These are phyloP conservation scores for Megalurothrips usitatus DNA, from an alignment of 2,888 invertebrate genomes.

Conservation along the genomic window DNA sequence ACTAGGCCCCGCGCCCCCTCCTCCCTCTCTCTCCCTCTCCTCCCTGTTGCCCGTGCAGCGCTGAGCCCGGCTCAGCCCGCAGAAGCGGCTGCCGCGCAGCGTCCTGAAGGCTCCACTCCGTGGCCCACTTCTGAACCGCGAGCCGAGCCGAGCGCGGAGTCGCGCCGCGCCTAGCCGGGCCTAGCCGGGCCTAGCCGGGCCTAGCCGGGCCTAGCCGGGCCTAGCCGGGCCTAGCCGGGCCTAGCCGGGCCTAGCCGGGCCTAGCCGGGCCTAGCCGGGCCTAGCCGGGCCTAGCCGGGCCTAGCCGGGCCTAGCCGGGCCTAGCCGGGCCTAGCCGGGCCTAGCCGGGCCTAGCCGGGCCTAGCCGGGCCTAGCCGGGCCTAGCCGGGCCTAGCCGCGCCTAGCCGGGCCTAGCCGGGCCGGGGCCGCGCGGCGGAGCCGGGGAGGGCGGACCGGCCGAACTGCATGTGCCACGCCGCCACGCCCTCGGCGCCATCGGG, in stretches of 20 bases:
- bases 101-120: not conserved
- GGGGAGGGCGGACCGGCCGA: not conserved
- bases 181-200: not conserved
- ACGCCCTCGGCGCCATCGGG: not conserved
- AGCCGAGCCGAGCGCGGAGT: not conserved
- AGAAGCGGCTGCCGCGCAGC: not conserved
- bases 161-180: not conserved
- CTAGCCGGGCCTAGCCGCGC: not conserved
- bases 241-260: not conserved
- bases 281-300: not conserved
- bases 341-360: not conserved
- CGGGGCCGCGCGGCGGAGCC: not conserved
- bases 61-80: not conserved
- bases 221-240: not conserved
- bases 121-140: slow-evolving; percentile 21
- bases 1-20: not conserved
- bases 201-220: not conserved
- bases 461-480: slow-evolving; percentile 1
- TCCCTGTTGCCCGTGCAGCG: not conserved
- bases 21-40: not conserved
- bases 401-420: not conserved
- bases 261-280: not conserved
- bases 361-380: not conserved
- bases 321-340: not conserved
- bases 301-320: not conserved